Evolutionary conservation across 2,113 vertebrate genomes (phyloP).

Genomic region (Mastomys natalensis): DNA sequence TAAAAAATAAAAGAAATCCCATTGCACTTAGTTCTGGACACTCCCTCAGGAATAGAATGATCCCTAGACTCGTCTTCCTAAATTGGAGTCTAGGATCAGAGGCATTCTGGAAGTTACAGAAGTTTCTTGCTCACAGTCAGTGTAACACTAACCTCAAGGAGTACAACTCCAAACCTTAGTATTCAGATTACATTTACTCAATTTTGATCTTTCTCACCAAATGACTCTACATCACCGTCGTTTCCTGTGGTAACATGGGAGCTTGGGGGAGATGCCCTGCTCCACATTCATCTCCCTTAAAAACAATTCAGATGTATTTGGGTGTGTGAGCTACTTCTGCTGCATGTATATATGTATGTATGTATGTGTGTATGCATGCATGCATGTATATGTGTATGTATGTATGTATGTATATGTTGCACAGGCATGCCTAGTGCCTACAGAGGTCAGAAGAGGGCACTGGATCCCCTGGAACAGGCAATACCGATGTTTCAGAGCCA

Average conservation of each 20-base stretch:
- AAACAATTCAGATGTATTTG: background rate
- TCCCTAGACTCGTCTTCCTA: background rate
- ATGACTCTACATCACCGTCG: background rate
- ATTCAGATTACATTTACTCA: background rate
- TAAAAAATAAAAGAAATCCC: background rate
- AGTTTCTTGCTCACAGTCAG: conserved; percentile 7
- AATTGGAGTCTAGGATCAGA: conserved; percentile 26
- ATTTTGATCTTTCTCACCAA: background rate
- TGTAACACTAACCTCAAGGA: background rate
- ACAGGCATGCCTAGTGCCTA: background rate
- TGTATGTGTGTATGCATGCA: background rate
- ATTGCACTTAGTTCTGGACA: background rate
- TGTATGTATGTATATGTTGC: background rate
- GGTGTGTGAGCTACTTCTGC: background rate
- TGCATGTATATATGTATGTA: background rate
- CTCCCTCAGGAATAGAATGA: conserved; percentile 19
- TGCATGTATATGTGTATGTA: background rate
- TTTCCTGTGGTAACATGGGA: conserved; percentile 20
- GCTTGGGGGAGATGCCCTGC: background rate
- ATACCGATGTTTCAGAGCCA: background rate
- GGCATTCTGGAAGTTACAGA: background rate
- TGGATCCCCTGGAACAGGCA: background rate
- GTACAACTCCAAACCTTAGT: background rate
- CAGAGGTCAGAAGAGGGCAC: background rate
- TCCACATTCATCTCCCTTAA: conserved; percentile 6